Evolutionary conservation across 1,140 invertebrate species (phyloP).

Genomic region (Reticulitermes speratus): DNA sequence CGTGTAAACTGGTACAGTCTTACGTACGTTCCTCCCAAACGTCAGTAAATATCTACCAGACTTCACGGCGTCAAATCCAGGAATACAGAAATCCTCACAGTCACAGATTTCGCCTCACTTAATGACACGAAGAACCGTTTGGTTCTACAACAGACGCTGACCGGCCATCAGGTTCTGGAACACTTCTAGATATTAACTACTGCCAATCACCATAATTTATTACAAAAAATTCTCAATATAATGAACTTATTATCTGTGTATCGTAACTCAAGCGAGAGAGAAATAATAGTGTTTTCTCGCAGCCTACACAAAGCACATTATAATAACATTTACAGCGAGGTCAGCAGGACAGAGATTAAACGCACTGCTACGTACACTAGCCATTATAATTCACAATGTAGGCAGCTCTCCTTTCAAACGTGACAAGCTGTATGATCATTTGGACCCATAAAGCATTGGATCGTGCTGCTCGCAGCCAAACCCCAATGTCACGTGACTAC

Average conservation of each 20-base stretch:
- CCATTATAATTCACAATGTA: neutral
- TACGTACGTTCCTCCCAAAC: too few relatives aligned
- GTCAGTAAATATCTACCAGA: too few relatives aligned
- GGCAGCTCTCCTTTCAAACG: neutral
- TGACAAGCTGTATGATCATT: constrained; percentile 3
- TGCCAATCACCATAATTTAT: neutral
- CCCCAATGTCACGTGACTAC: neutral
- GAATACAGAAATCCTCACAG: too few relatives aligned
- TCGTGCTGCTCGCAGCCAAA: neutral
- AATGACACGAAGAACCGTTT: too few relatives aligned
- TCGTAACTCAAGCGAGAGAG: neutral
- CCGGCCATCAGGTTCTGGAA: neutral
- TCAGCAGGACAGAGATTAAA: neutral
- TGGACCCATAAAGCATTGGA: neutral
- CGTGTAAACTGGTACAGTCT: too few relatives aligned
- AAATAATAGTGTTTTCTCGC: neutral
- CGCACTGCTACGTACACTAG: neutral
- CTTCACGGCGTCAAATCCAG: too few relatives aligned
- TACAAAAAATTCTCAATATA: neutral
- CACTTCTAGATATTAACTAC: neutral
- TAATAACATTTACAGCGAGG: neutral
- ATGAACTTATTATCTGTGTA: neutral
- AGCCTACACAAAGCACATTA: neutral
- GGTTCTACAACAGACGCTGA: too few relatives aligned
- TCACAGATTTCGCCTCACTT: too few relatives aligned